Conservation (phyloP, 2,113 vertebrate species). For the Chaetops frenatus region DNA sequence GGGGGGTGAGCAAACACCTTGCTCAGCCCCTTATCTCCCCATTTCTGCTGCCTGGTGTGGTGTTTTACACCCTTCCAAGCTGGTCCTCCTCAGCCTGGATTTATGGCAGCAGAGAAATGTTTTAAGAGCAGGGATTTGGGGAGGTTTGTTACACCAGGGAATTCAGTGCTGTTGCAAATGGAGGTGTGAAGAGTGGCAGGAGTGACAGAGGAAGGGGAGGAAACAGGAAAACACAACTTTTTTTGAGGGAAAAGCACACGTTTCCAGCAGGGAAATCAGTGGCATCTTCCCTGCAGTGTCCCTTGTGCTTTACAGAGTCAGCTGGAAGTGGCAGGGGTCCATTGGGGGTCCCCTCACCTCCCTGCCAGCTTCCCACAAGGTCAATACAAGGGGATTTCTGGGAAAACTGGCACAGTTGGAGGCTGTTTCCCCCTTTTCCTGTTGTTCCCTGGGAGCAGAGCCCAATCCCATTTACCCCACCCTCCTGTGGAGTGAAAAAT, state of each 20-base stretch:
- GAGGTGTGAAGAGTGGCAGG: not conserved
- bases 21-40: not conserved
- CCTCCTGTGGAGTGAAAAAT: not conserved
- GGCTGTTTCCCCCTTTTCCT: not conserved
- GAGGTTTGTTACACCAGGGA: not conserved
- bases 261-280: not conserved
- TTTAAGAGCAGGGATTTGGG: not conserved
- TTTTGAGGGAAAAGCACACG: fast-evolving
- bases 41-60: not conserved
- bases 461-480: not conserved
- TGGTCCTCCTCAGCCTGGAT: not conserved
- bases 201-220: not conserved
- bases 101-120: not conserved
- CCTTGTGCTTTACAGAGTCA: not conserved
- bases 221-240: not conserved
- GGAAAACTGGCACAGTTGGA: not conserved
- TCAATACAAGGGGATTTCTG: no score
- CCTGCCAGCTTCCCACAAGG: not conserved
- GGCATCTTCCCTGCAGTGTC: not conserved
- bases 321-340: not conserved
- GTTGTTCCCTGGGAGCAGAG: not conserved
- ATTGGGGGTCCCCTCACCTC: not conserved
- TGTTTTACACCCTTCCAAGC: not conserved
- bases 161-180: not conserved
- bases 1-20: not conserved